Percentiles rank a stretch among this genome's conserved stretches.
These are phyloP conservation scores for Himalopsyche kuldschensis DNA, from an alignment of 2,888 invertebrate species.

Conservation along the genomic window DNA sequence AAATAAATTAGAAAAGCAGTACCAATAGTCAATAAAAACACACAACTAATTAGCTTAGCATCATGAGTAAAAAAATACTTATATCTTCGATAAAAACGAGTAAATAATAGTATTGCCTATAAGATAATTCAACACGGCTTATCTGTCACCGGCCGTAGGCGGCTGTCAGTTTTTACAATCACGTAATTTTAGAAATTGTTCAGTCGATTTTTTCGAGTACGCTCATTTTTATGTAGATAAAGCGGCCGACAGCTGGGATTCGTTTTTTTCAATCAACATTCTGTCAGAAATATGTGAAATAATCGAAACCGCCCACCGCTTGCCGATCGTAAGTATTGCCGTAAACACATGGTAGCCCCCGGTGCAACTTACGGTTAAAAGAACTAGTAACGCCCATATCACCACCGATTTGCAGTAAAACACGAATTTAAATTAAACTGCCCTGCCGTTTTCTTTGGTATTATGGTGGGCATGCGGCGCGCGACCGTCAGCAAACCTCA, in stretches of 20 bases:
- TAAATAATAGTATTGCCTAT: slow-evolving; percentile 5
- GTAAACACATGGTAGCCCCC: slow-evolving; percentile 14
- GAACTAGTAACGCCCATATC: slow-evolving; percentile 20
- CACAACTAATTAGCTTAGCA: not conserved
- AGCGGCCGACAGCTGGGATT: not conserved
- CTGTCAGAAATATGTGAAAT: slow-evolving; percentile 21
- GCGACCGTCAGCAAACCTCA: slow-evolving; percentile 3
- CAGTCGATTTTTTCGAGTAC: not conserved
- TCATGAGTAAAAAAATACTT: not conserved
- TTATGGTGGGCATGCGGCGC: not conserved
- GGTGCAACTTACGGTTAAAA: slow-evolving; percentile 22
- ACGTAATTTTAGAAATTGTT: not conserved
- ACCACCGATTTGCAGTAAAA: not conserved
- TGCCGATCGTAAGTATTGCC: not conserved
- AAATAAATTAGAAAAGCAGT: slow-evolving; percentile 22
- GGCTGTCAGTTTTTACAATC: slow-evolving; percentile 19
- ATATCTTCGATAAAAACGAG: not conserved
- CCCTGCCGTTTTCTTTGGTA: not conserved
- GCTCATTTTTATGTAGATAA: not conserved
- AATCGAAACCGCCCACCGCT: slow-evolving; percentile 17
- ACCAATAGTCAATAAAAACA: not conserved
- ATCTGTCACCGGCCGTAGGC: slow-evolving; percentile 23
- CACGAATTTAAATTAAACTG: not conserved
- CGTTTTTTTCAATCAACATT: not conserved
- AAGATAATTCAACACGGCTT: not conserved